These are phyloP conservation scores for Belgica antarctica DNA, from an alignment of 2,888 invertebrate species.

Conservation along the genomic window DNA sequence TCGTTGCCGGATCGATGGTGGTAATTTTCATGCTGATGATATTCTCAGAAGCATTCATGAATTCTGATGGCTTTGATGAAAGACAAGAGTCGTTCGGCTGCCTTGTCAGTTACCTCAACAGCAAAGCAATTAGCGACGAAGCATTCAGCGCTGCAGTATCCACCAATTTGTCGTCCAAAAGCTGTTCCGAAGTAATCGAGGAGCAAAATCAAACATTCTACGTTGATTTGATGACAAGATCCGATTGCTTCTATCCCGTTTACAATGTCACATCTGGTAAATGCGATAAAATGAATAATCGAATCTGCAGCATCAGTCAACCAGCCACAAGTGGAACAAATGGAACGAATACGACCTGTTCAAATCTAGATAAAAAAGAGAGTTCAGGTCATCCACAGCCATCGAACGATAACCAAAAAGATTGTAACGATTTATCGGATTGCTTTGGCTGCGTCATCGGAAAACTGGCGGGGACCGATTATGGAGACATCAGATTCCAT, in stretches of 20 bases:
- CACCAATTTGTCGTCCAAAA: neutral
- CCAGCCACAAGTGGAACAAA: too few species aligned
- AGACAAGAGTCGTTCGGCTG: neutral
- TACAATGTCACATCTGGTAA: neutral
- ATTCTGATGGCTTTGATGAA: neutral
- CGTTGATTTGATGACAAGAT: neutral
- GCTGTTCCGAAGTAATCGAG: neutral
- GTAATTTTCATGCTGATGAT: neutral
- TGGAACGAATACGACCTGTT: too few species aligned
- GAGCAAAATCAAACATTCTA: neutral
- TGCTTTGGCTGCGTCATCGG: neutral
- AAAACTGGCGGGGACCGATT: neutral
- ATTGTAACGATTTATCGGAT: neutral
- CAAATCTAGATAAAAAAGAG: neutral
- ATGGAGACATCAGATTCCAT: neutral
- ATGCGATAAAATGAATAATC: neutral
- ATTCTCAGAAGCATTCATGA: neutral
- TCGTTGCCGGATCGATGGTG: neutral
- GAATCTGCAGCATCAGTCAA: neutral
- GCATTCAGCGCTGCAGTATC: neutral
- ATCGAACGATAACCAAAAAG: neutral
- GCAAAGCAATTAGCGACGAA: neutral
- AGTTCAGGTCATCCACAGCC: too few species aligned
- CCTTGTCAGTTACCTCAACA: neutral
- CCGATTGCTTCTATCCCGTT: neutral